These are phyloP conservation scores for Ibidorhyncha struthersii DNA, from an alignment of 2,113 vertebrate genomes.

Conservation along the genomic window DNA sequence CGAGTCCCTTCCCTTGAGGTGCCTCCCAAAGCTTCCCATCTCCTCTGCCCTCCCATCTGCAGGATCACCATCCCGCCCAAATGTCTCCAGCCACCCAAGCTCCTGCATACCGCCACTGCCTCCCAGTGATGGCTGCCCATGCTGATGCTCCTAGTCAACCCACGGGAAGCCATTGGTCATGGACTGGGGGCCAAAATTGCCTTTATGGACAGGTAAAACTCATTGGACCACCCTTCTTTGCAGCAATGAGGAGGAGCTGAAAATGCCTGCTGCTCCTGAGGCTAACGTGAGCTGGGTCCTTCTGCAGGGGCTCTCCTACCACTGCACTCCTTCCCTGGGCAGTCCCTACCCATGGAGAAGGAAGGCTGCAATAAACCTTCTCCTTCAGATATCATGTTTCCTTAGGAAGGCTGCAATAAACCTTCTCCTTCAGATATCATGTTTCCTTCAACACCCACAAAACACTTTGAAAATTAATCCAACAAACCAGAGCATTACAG, in stretches of 20 bases:
- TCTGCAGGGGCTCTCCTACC: neutral
- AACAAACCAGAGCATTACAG: neutral
- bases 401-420: neutral
- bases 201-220: neutral
- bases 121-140: neutral
- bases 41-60: neutral
- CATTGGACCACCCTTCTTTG: neutral
- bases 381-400: too few relatives aligned
- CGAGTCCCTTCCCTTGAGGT: neutral
- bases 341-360: neutral
- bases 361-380: neutral
- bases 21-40: neutral
- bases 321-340: neutral
- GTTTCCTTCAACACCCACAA: neutral
- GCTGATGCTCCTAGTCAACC: neutral
- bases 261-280: neutral
- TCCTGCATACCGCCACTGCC: rapidly evolving
- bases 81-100: neutral
- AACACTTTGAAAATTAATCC: neutral
- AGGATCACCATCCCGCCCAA: neutral
- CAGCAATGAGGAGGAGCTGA: neutral
- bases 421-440: neutral
- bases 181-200: neutral
- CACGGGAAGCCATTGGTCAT: neutral
- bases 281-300: neutral